Conservation (phyloP, 1,140 invertebrate genomes). For the Orussus abietinus region DNA sequence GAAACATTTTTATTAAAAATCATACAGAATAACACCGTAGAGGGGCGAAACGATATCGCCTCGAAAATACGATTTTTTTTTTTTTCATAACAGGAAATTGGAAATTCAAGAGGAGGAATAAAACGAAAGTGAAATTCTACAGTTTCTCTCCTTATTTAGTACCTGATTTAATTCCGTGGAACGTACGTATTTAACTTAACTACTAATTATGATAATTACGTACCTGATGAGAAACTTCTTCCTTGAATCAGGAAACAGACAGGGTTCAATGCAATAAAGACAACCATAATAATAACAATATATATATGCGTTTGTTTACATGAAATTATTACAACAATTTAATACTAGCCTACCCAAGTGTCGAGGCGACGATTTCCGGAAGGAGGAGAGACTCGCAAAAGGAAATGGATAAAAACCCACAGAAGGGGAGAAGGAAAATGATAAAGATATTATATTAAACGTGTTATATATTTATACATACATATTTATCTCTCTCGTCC, state of each 20-base stretch:
- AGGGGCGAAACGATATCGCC: too few relatives aligned
- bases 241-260: neutral
- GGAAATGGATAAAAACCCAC: too few relatives aligned
- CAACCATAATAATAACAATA: conserved; percentile 46
- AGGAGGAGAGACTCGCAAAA: too few relatives aligned
- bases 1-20: too few relatives aligned
- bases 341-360: conserved; percentile 32
- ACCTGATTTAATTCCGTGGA: conserved; percentile 4
- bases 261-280: conserved; percentile 27
- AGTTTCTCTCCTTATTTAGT: conserved; percentile 11
- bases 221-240: neutral
- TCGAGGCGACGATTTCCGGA: conserved; percentile 12
- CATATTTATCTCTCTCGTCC: too few relatives aligned
- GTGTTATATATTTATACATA: neutral
- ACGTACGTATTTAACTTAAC: neutral
- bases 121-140: conserved; percentile 8
- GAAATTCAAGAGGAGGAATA: too few relatives aligned
- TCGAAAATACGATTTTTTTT: too few relatives aligned
- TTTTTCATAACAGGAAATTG: too few relatives aligned
- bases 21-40: too few relatives aligned
- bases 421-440: too few relatives aligned
- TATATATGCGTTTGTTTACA: conserved; percentile 42
- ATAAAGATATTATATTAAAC: neutral
- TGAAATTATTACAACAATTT: conserved; percentile 42
- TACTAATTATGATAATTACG: neutral